Evolutionary conservation across 2,797 vertebrate species (phyloP).

Genomic region (Takifugu rubripes): DNA sequence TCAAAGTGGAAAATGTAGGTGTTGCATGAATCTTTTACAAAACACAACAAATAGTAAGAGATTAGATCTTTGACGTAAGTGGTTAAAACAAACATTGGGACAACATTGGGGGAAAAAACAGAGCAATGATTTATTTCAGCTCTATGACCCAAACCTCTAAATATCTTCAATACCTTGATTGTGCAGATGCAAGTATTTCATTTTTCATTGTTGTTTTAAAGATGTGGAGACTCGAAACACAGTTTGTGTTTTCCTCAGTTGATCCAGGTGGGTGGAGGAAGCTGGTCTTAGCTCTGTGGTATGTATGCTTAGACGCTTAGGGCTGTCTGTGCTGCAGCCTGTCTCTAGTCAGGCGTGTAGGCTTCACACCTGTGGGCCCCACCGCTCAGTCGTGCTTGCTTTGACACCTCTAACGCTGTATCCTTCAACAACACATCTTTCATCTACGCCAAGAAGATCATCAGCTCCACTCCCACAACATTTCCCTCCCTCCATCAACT

Average conservation of each 20-base stretch:
- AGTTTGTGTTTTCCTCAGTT: neutral
- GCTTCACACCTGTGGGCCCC: conserved; percentile 70
- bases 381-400: conserved; percentile 58
- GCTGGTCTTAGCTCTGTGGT: conserved; percentile 33
- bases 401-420: conserved; percentile 67
- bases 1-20: neutral
- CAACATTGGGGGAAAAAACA: neutral
- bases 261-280: conserved; percentile 42
- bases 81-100: too few relatives aligned
- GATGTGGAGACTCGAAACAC: conserved; percentile 21
- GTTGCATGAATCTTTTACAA: too few relatives aligned
- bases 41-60: too few relatives aligned
- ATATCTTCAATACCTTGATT: neutral
- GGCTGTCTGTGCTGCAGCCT: conserved; percentile 51
- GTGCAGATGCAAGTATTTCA: conserved; percentile 23
- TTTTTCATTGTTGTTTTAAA: conserved; percentile 17
- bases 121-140: neutral
- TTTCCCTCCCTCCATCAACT: neutral
- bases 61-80: too few relatives aligned
- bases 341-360: conserved; percentile 39
- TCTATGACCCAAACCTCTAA: neutral
- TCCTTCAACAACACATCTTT: conserved; percentile 60
- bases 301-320: conserved; percentile 32
- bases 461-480: conserved; percentile 19
- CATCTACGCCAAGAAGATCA: conserved; percentile 44